Conservation (phyloP, 1,140 invertebrate species). For the Diploscapter pachys region DNA sequence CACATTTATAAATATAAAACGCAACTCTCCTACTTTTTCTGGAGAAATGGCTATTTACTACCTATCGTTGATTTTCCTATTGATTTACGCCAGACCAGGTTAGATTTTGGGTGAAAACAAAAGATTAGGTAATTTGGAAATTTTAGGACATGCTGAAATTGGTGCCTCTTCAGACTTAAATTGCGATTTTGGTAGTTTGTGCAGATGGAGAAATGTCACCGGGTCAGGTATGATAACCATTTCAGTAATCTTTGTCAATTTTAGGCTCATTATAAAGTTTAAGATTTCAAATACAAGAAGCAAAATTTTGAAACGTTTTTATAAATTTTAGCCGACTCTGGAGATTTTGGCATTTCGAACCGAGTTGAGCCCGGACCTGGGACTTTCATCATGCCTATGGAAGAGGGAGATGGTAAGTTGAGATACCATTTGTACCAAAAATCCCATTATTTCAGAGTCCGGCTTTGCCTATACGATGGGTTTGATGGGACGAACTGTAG, state of each 20-base stretch:
- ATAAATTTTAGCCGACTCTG: constrained; percentile 5
- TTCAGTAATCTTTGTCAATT: constrained; percentile 5
- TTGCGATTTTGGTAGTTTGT: constrained; percentile 32
- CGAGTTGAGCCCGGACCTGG: not conserved
- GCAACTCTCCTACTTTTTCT: no score
- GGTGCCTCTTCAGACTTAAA: constrained; percentile 30
- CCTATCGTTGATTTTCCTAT: no score
- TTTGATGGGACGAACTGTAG: constrained; percentile 30
- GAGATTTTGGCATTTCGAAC: constrained; percentile 20
- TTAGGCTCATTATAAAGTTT: not conserved
- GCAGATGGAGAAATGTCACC: constrained; percentile 35
- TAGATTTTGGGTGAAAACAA: no score
- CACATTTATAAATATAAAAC: no score
- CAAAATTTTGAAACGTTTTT: no score
- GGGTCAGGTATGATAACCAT: constrained; percentile 18
- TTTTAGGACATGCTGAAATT: constrained; percentile 31
- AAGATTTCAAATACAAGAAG: not conserved
- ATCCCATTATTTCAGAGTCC: constrained; percentile 22
- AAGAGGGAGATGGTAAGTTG: not conserved
- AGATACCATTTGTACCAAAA: no score
- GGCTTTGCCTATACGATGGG: constrained; percentile 31
- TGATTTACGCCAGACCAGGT: no score
- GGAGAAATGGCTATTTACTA: no score
- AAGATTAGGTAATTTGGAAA: not conserved
- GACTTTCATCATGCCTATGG: not conserved